Evolutionary conservation across 1,140 invertebrate species (phyloP).

Genomic region (Megalonaias nervosa): DNA sequence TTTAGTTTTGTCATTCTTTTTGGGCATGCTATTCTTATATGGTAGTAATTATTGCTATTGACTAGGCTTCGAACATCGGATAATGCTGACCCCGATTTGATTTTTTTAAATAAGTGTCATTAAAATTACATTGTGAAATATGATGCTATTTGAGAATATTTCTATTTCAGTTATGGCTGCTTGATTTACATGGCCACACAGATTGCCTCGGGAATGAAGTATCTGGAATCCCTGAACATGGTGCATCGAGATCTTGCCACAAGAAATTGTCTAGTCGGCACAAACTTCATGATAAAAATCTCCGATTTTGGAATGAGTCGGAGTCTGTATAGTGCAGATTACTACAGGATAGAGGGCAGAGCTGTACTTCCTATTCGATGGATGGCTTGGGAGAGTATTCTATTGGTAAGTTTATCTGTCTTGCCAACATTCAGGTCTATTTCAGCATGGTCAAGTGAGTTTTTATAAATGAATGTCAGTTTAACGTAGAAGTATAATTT

Average conservation of each 20-base stretch:
- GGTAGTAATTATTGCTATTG: too few relatives aligned
- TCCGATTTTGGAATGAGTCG: conserved; percentile 93
- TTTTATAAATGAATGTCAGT: too few relatives aligned
- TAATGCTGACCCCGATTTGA: too few relatives aligned
- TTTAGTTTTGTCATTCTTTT: too few relatives aligned
- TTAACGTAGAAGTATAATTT: too few relatives aligned
- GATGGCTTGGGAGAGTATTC: conserved; percentile 91
- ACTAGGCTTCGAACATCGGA: too few relatives aligned
- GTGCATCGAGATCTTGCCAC: conserved; percentile 85
- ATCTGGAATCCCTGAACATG: conserved; percentile 85
- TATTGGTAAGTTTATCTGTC: conserved; percentile 78
- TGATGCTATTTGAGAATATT: conserved; percentile 4
- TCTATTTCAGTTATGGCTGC: conserved; percentile 80
- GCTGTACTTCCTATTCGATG: conserved; percentile 87
- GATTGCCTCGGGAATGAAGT: conserved; percentile 91
- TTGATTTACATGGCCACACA: conserved; percentile 88
- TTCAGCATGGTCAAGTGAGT: too few relatives aligned
- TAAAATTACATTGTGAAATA: background rate
- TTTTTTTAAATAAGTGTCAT: too few relatives aligned
- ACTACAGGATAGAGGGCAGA: conserved; percentile 85
- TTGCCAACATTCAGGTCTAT: too few relatives aligned
- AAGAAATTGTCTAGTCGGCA: conserved; percentile 88
- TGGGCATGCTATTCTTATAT: too few relatives aligned
- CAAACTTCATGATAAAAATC: conserved; percentile 89
- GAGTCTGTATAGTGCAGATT: conserved; percentile 87